A percentile compares a stretch with the other conserved stretches of the same genome.
Evolutionary conservation across 2,797 vertebrate species (phyloP).

Genomic region (Channallabes apus): DNA sequence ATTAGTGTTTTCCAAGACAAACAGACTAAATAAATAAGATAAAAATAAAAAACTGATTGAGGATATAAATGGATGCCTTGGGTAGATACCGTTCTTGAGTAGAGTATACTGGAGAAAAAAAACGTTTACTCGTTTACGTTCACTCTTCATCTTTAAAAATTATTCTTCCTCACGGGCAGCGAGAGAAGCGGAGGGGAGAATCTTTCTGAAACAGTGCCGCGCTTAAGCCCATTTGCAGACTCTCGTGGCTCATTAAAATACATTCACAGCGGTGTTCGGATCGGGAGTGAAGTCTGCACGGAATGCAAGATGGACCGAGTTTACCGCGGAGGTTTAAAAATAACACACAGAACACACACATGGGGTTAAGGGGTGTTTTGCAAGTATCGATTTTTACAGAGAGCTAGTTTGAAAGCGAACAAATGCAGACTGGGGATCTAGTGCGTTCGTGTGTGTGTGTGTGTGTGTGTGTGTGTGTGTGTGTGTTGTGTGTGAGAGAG

Average conservation of each 20-base stretch:
- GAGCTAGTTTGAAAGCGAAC: conserved; percentile 39
- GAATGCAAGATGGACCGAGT: conserved; percentile 71
- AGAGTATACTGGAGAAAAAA: conserved; percentile 1
- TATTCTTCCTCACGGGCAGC: conserved; percentile 25
- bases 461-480: background rate
- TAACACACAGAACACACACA: conserved; percentile 53
- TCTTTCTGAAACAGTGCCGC: conserved; percentile 12
- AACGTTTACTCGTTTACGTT: conserved; percentile 18
- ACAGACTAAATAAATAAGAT: too few relatives aligned
- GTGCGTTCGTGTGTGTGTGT: conserved; percentile 44
- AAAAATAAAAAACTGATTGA: background rate
- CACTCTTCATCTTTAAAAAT: background rate
- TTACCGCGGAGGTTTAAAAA: conserved; percentile 73
- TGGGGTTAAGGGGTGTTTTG: conserved; percentile 58
- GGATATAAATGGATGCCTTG: background rate
- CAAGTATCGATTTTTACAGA: conserved; percentile 66
- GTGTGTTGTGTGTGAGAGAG: too few relatives aligned
- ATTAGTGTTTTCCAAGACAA: background rate
- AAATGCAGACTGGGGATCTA: conserved; percentile 59
- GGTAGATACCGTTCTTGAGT: background rate
- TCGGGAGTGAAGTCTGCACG: conserved; percentile 62
- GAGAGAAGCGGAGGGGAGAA: conserved; percentile 8
- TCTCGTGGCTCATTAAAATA: conserved; percentile 71
- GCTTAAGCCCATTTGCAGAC: conserved; percentile 57
- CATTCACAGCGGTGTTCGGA: conserved; percentile 70